Conservation (phyloP, 2,113 vertebrate genomes). For the Odontesthes bonariensis region DNA sequence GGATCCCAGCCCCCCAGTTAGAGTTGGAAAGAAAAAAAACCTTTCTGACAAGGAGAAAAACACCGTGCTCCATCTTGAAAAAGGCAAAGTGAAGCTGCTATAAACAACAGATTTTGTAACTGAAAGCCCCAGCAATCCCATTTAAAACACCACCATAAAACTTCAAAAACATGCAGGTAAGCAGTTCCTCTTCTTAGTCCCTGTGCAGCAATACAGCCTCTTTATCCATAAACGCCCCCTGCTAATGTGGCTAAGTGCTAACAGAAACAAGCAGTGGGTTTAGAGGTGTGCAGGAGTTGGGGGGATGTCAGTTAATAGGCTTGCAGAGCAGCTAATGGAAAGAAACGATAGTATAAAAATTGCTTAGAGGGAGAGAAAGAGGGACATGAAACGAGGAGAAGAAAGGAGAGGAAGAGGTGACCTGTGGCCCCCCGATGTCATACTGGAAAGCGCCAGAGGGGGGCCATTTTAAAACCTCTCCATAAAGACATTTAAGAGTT, state of each 20-base stretch:
- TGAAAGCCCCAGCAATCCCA: conserved; percentile 41
- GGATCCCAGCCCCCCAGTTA: not conserved
- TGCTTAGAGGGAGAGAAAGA: conserved; percentile 71
- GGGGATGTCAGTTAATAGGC: conserved; percentile 59
- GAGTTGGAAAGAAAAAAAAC: not conserved
- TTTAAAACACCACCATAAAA: conserved; percentile 71
- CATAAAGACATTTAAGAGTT: conserved; percentile 66
- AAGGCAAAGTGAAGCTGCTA: conserved; percentile 14
- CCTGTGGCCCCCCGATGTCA: conserved; percentile 68
- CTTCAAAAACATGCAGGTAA: conserved; percentile 65
- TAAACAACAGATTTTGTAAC: conserved; percentile 44
- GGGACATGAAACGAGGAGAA: conserved; percentile 73
- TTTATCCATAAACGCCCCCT: conserved; percentile 44
- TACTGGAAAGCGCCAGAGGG: conserved; percentile 69
- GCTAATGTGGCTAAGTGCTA: conserved; percentile 73
- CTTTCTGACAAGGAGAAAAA: conserved; percentile 20
- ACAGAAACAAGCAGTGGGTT: conserved; percentile 73
- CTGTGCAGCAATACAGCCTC: conserved; percentile 16
- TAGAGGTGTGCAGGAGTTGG: conserved; percentile 36
- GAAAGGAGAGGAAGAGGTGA: conserved; percentile 75
- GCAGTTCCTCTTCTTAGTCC: conserved; percentile 26
- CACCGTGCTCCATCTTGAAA: conserved; percentile 20
- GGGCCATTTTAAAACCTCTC: conserved; percentile 61
- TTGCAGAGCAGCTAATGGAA: conserved; percentile 68
- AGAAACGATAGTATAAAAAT: conserved; percentile 64